phyloP scores from a whole-genome alignment of 2,113 vertebrate species.

The Lota lota region DNA sequence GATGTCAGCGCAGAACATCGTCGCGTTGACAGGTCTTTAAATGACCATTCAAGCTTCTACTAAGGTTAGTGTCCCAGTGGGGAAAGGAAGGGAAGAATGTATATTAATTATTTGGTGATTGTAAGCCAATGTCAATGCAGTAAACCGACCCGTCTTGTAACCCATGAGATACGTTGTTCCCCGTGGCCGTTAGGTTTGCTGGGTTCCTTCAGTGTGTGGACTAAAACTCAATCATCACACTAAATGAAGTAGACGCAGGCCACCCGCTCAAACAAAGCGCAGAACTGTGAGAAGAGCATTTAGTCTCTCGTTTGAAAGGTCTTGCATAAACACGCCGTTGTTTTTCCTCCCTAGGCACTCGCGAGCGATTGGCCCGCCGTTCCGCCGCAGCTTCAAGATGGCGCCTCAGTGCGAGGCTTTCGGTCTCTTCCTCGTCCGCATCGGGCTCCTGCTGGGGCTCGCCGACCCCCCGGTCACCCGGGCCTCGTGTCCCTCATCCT shows the following conservation, averaged over 20 bases:
- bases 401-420: slow-evolving; percentile 87
- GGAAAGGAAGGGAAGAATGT: too few relatives aligned
- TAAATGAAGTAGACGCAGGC: slow-evolving; percentile 15
- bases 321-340: slow-evolving; percentile 59
- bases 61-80: background rate
- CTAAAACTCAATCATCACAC: background rate
- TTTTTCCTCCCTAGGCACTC: slow-evolving; percentile 77
- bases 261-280: slow-evolving; percentile 45
- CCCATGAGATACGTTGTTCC: slow-evolving; percentile 22
- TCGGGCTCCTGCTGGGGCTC: slow-evolving; percentile 88
- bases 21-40: too few relatives aligned
- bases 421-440: slow-evolving; percentile 88
- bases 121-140: slow-evolving; percentile 3
- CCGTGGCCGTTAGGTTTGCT: slow-evolving; percentile 4
- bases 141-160: slow-evolving; percentile 10
- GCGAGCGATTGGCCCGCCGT: slow-evolving; percentile 71
- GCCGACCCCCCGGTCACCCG: slow-evolving; percentile 83
- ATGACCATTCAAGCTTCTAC: too few relatives aligned
- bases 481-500: slow-evolving; percentile 88
- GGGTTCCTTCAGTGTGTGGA: slow-evolving; percentile 12
- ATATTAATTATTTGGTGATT: background rate
- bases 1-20: too few relatives aligned
- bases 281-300: slow-evolving; percentile 59
- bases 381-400: slow-evolving; percentile 84
- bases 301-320: slow-evolving; percentile 53